A percentile compares a stretch with the other conserved stretches of the same genome.
Evolutionary conservation across 2,113 vertebrate genomes (phyloP).

Genomic region (Hippocampus comes): DNA sequence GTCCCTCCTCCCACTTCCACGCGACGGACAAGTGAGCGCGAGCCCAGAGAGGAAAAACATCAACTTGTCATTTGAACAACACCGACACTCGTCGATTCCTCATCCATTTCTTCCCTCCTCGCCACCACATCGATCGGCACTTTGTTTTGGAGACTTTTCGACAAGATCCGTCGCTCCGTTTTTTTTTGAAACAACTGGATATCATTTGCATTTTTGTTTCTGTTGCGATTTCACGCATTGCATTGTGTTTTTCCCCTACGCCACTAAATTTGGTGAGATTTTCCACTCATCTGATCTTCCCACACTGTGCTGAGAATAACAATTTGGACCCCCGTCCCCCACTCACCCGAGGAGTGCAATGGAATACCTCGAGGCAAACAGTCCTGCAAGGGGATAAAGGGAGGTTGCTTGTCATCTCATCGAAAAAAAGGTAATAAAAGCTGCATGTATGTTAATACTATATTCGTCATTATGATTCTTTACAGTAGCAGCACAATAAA

Average conservation of each 20-base stretch:
- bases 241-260: neutral
- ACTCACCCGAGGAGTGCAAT: slow-evolving; percentile 30
- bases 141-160: neutral
- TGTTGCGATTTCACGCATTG: slow-evolving; percentile 20
- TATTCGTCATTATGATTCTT: neutral
- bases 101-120: neutral
- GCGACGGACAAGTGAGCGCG: slow-evolving; percentile 53
- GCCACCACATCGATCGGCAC: neutral
- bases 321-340: slow-evolving; percentile 11
- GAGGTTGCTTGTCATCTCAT: slow-evolving; percentile 11
- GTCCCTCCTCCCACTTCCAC: slow-evolving; percentile 13
- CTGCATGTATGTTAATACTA: slow-evolving; percentile 6
- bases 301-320: slow-evolving; percentile 39
- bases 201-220: neutral
- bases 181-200: neutral
- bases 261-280: slow-evolving; percentile 28
- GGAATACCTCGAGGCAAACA: slow-evolving; percentile 57
- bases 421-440: slow-evolving; percentile 43
- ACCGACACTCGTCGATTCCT: slow-evolving; percentile 26
- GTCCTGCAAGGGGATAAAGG: slow-evolving; percentile 43
- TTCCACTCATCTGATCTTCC: slow-evolving; percentile 39
- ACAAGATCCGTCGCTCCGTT: neutral
- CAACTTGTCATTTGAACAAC: slow-evolving; percentile 68
- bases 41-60: slow-evolving; percentile 57
- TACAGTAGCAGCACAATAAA: slow-evolving; percentile 27